phyloP scores from a whole-genome alignment of 2,113 vertebrate species.

The Oncorhynchus clarkii region DNA sequence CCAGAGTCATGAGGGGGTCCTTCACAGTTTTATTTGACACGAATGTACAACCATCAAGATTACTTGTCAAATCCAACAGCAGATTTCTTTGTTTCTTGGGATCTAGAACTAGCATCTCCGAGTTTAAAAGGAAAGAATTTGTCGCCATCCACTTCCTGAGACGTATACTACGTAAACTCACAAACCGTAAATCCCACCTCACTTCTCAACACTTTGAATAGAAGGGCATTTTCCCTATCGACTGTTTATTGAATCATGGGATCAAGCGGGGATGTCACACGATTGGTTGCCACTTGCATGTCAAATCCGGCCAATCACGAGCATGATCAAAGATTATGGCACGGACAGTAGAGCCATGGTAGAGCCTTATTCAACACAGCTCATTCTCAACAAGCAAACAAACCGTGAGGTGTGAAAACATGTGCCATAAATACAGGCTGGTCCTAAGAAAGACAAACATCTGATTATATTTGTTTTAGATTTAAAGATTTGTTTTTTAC shows the following conservation, averaged over 20 bases:
- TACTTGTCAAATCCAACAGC: too few relatives aligned
- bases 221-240: background rate
- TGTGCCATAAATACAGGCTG: slow-evolving; percentile 50
- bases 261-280: slow-evolving; percentile 18
- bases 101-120: too few relatives aligned
- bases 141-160: too few relatives aligned
- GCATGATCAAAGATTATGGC: slow-evolving; percentile 13
- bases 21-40: too few relatives aligned
- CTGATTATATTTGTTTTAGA: background rate
- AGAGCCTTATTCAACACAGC: slow-evolving; percentile 31
- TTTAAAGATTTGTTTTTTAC: background rate
- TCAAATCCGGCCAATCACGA: slow-evolving; percentile 14
- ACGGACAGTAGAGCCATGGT: too few relatives aligned
- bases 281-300: slow-evolving; percentile 1
- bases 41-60: too few relatives aligned
- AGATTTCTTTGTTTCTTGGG: too few relatives aligned
- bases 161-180: too few relatives aligned
- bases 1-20: too few relatives aligned
- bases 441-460: slow-evolving; percentile 7
- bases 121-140: too few relatives aligned
- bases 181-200: background rate
- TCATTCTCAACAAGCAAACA: slow-evolving; percentile 28
- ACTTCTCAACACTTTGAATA: slow-evolving; percentile 13
- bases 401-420: slow-evolving; percentile 2
- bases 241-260: background rate